These are phyloP conservation scores for Hypotaenidia philippensis DNA, from an alignment of 2,797 vertebrate genomes.

Conservation along the genomic window DNA sequence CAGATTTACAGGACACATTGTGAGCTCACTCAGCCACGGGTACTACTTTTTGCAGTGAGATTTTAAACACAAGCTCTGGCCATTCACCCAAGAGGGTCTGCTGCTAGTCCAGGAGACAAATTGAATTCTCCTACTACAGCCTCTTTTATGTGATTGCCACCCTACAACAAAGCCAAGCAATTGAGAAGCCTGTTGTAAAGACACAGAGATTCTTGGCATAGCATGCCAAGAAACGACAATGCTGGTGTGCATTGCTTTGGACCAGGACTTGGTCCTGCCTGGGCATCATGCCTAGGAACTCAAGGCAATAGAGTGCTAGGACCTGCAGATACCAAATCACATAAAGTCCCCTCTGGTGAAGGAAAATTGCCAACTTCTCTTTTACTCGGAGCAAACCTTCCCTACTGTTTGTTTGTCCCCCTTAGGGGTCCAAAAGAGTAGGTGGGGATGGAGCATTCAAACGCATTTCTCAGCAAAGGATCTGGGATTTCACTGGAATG, in stretches of 20 bases:
- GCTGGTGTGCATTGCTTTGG: neutral
- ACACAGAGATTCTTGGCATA: neutral
- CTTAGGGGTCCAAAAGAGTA: neutral
- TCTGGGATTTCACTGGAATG: neutral
- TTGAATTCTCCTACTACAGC: slow-evolving; percentile 7
- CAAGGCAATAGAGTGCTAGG: neutral
- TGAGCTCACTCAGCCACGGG: slow-evolving; percentile 13
- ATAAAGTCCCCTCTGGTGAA: neutral
- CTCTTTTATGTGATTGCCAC: neutral
- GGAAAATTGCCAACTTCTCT: neutral
- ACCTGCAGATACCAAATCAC: neutral
- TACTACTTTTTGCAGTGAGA: neutral
- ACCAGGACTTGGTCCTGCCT: neutral
- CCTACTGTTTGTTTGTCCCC: neutral
- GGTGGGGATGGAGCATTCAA: neutral
- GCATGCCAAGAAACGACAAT: neutral
- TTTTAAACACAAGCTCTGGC: neutral
- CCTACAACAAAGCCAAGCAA: neutral
- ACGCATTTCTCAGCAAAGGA: neutral
- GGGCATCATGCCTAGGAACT: neutral
- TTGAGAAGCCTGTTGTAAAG: neutral
- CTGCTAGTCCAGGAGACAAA: slow-evolving; percentile 45
- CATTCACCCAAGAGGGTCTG: neutral
- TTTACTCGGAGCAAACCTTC: neutral
- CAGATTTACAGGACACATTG: neutral